Evolutionary conservation across 2,888 invertebrate genomes (phyloP), one percentile per base, ranked within the genome.

Genomic region (Andrena bicolor): DNA sequence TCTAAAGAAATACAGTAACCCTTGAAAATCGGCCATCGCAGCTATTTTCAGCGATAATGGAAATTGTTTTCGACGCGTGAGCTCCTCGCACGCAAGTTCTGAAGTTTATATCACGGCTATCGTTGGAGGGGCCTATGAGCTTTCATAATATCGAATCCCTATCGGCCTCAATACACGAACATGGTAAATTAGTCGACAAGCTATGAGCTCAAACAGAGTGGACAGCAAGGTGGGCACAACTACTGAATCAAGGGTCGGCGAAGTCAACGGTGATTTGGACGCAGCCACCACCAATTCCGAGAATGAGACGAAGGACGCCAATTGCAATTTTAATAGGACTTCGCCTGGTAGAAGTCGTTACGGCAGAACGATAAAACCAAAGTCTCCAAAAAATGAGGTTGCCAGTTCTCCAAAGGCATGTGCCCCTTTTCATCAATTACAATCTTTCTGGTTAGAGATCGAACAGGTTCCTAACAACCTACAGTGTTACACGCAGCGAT

Each of bases 331-430:
- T 30, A 83, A 63, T 48, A 71, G 70, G 61, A 75, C 7, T 51
- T 75, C 77, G 20, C 81, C 82, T 4, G 78, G 84, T 60, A 95
- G 93, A 35, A 96, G 96, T 86, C 95, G 96, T 16, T 96, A 96
- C 92, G 96, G 96, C 8, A 94, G 96, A 90, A 94, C 95, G 69
- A 94, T 95, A 41, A 95, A 95, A 73, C 93, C 94, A 6, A 96
- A 96, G 69, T 88, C 90, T 58, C 90, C 86, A 49, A 85, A 66
- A 70, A 87, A 76, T 79, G 58, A 78, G 56, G 71, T 82, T 72
- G 74, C 76, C 35, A 83, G 82, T 28, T 84, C 76, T 41, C 58
- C 83, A 80, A 90, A 91, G 91, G 92, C 86, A 90, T 48, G 87
- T 84, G 84, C 66, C 28, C 49, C 56, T 49, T 68, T 32, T 41